A percentile compares a stretch with the other conserved stretches of the same genome.
Conservation (phyloP, 2,113 vertebrate species). For the Bombycilla garrulus region DNA sequence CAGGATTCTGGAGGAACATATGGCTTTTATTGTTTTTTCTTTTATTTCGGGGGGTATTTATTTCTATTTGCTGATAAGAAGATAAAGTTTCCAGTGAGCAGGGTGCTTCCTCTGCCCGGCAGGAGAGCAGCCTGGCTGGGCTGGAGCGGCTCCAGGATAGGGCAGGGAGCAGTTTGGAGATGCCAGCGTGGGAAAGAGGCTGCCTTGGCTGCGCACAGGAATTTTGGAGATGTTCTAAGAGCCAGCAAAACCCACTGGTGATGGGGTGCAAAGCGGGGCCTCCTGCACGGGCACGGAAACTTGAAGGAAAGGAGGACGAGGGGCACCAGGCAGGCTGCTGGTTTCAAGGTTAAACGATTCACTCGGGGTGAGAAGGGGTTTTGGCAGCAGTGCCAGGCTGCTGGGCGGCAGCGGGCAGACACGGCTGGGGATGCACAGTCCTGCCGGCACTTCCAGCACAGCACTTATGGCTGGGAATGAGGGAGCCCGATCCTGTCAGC, state of each 20-base stretch:
- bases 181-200: neutral
- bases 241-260: neutral
- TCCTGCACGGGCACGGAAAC: neutral
- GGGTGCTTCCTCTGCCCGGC: neutral
- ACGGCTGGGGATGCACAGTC: neutral
- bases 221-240: neutral
- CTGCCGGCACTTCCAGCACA: neutral
- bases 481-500: conserved; percentile 13
- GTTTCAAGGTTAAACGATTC: neutral
- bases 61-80: conserved; percentile 45
- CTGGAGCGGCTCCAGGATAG: accelerated
- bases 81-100: neutral
- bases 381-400: neutral
- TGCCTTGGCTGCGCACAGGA: neutral
- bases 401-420: neutral
- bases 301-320: neutral
- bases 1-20: conserved; percentile 19
- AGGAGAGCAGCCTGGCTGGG: neutral
- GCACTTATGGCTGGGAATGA: neutral
- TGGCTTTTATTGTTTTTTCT: conserved; percentile 26
- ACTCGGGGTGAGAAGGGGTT: neutral
- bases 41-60: neutral
- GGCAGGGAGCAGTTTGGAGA: neutral
- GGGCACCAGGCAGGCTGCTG: neutral
- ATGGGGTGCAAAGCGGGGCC: neutral